Base-by-base conservation (phyloP, 2,113 vertebrate species). In the Heterochromis multidens region DNA sequence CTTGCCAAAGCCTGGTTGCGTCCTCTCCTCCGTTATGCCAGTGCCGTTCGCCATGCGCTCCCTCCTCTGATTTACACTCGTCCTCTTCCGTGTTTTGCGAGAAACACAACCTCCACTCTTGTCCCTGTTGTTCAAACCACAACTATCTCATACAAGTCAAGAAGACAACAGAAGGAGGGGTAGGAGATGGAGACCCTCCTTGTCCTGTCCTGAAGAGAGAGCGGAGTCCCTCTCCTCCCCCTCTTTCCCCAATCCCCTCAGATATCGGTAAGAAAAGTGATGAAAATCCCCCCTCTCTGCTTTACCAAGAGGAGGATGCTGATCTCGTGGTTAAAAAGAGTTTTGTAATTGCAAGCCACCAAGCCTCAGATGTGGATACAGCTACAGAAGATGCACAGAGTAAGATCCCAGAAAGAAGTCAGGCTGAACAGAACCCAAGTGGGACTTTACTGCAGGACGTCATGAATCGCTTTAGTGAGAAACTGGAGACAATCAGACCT, bases 401-500 rank as follows among this genome's bases (percentile, higher is more conserved):
- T 83, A 85, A 31, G 43, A 52, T 82, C n/a, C 88, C 90, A 79
- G 89, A 86, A 89, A 95, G 93, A 87, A 92, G 92, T 56, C 82
- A 49, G 74, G 79, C 89, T 57, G 94, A 95, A 81, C 90, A 94
- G 80, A 94, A 95, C 85, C 94, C 95, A 89, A 95, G 93, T 93
- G 93, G 96, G 85, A 84, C 94, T 77, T 95, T 95, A 83, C 96
- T 98, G 89, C 96, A 97, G 91, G 97, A 97, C 52, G 94, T 99
- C 92, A 96, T 99, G 95, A 96, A 97, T 88, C 96, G 96, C 60
- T 97, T 98, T 93, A 98, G 96, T 93, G 97, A 98, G 88, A 98
- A 97, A 91, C 92, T 99, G 85, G 97, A 98, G 90, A 97, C 96
- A 79, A 98, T 98, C 93, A 96, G 96, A 93, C 96, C 97, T 62